Conservation (phyloP, 2,888 invertebrate species). For the Lepidocyrtinus sp. region DNA sequence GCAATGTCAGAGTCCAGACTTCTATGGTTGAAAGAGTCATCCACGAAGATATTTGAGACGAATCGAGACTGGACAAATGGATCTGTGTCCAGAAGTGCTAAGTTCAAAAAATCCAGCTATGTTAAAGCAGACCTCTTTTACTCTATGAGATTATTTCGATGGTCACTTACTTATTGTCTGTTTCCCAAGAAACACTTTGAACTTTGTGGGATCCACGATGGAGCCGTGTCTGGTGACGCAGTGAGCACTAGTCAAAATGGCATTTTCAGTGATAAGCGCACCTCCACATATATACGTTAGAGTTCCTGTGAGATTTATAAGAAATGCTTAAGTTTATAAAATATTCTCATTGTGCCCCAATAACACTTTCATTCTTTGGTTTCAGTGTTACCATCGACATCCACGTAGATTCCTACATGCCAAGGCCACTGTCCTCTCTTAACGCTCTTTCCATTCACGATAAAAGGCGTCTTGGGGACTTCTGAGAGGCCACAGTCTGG, state of each 20-base stretch:
- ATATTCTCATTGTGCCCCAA: no score
- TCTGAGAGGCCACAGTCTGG: slow-evolving; percentile 69
- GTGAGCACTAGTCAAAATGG: slow-evolving; percentile 72
- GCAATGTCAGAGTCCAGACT: slow-evolving; percentile 76
- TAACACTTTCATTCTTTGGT: no score
- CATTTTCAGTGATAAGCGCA: slow-evolving; percentile 74
- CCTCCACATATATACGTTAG: slow-evolving; percentile 74
- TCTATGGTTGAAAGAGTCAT: slow-evolving; percentile 67
- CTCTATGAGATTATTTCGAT: neutral
- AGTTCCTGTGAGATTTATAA: slow-evolving; percentile 50
- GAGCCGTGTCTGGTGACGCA: slow-evolving; percentile 66
- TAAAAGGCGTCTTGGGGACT: slow-evolving; percentile 67
- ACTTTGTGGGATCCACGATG: slow-evolving; percentile 62
- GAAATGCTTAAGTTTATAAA: no score
- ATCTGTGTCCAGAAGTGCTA: slow-evolving; percentile 67
- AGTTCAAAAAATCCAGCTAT: neutral
- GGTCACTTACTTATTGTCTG: slow-evolving; percentile 63
- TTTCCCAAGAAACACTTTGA: slow-evolving; percentile 66
- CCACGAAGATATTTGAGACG: slow-evolving; percentile 64
- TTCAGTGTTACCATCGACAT: slow-evolving; percentile 70
- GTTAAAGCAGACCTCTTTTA: no score
- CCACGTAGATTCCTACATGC: slow-evolving; percentile 76
- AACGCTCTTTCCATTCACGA: slow-evolving; percentile 65
- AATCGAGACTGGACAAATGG: slow-evolving; percentile 67
- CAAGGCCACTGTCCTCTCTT: slow-evolving; percentile 73